Conservation (phyloP, 1,140 invertebrate species). For the Choristoneura fumiferana region DNA sequence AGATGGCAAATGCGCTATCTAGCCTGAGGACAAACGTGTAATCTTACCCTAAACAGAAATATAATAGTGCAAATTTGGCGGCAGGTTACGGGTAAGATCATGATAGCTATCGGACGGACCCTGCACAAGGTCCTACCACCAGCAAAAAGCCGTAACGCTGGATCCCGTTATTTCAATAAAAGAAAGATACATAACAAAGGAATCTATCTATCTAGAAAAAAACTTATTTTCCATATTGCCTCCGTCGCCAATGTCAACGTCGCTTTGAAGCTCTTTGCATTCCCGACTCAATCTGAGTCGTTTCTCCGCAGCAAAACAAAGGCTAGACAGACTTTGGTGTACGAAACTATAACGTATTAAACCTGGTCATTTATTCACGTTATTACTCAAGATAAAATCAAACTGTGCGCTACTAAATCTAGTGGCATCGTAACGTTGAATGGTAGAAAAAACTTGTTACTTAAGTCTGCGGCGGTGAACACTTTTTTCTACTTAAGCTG, state of each 20-base stretch:
- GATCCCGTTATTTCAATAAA: background rate
- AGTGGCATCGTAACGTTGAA: background rate
- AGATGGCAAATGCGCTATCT: too few relatives aligned
- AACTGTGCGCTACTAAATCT: background rate
- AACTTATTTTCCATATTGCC: slow-evolving; percentile 43
- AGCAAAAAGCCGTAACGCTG: too few relatives aligned
- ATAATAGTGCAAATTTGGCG: too few relatives aligned
- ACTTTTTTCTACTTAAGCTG: slow-evolving; percentile 4
- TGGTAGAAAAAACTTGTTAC: slow-evolving; percentile 17
- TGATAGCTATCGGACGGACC: too few relatives aligned
- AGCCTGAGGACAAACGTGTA: too few relatives aligned
- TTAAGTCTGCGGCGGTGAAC: background rate
- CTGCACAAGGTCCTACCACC: too few relatives aligned
- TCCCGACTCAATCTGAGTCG: slow-evolving; percentile 44
- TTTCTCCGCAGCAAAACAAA: slow-evolving; percentile 65
- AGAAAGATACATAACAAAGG: slow-evolving; percentile 3
- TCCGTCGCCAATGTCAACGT: slow-evolving; percentile 13
- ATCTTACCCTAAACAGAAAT: too few relatives aligned
- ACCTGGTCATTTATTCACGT: background rate
- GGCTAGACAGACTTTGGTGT: slow-evolving; percentile 20
- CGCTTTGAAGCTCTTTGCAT: slow-evolving; percentile 41
- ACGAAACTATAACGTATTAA: background rate
- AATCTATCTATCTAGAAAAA: slow-evolving; percentile 39
- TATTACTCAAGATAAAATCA: slow-evolving; percentile 1
- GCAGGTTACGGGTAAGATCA: too few relatives aligned